Evolutionary conservation across 64 coral and sea anemone genomes (phyloP), one percentile per base, ranked within the genome.

Genomic region (Cladopsammia gracilis): DNA sequence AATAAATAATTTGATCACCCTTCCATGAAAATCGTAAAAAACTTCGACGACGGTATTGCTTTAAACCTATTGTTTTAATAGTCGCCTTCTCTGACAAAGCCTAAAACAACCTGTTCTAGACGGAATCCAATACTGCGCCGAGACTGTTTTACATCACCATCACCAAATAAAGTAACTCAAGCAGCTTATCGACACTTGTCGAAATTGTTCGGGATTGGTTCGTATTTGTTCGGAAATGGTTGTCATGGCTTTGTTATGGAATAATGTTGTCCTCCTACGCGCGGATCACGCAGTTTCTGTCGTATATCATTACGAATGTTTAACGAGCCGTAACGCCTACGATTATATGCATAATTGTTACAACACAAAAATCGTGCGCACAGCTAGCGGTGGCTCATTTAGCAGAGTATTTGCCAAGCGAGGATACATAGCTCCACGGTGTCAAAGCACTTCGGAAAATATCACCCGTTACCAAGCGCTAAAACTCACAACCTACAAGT

Each of bases 341-440:
- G 86, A 88, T 76, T 72, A 88, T 88, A 73, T 88, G 86, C 86
- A 88, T 88, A 88, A 88, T 88, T 88, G 86, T 58, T 75, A 88
- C 86, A 88, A 45, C 57, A 74, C 68, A 46, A 73, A 62, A 88
- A 76, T 11, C 61, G 45, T 67, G 6, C 80, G n/a, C 62, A 47
- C 60, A 47, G 26, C 19, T 47, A 68, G 10, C 80, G 80, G 80
- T 47, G 61, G 80, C 60, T 84, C 80, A 84, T 68, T 84, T 84
- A 34, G 61, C 42, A 67, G 19, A 47, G 80, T 84, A 23, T 68
- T 68, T 68, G 80, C 80, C 61, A 12, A 64, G 61, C 80, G 80
- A 84, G 62, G 80, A 64, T 51, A 51, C 80, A 84, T 43, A 50
- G 62, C 80, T 83, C 61, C 64, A 43, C 62, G 62, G 80, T 67